phyloP scores from a whole-genome alignment of 2,797 vertebrate genomes.

The Microctenopoma steveboyesi region DNA sequence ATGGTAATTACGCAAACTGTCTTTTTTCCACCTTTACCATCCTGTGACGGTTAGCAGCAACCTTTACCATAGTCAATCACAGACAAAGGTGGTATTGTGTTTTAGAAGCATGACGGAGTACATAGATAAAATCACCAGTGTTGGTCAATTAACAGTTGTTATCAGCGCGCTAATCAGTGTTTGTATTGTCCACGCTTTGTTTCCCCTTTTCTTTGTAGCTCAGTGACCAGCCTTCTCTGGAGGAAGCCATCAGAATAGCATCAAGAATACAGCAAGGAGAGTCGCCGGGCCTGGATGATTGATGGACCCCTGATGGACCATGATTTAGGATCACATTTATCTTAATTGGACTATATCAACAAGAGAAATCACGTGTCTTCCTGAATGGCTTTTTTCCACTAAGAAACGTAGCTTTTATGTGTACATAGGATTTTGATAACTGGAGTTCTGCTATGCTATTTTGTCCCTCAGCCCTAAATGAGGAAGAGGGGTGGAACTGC shows the following conservation, averaged over 20 bases:
- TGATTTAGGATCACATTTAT: constrained; percentile 65
- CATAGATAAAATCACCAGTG: constrained; percentile 4
- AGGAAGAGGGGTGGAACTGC: constrained; percentile 34
- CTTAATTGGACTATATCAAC: constrained; percentile 68
- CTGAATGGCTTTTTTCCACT: constrained; percentile 57
- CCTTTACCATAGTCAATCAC: background rate
- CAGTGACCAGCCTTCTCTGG: constrained; percentile 96
- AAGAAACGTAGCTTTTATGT: constrained; percentile 78
- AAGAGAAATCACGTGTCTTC: constrained; percentile 72
- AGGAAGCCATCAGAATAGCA: constrained; percentile 99
- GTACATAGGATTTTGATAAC: constrained; percentile 87
- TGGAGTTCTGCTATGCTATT: constrained; percentile 79
- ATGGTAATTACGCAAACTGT: constrained; percentile 53
- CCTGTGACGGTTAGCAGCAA: constrained; percentile 31
- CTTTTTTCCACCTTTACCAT: background rate
- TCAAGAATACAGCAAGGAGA: constrained; percentile 99
- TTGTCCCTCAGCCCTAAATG: constrained; percentile 65
- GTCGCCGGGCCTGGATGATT: constrained; percentile 93
- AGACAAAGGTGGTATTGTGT: constrained; percentile 20
- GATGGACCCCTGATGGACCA: constrained; percentile 54
- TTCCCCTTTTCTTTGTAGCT: constrained; percentile 80
- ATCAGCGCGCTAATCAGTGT: constrained; percentile 19
- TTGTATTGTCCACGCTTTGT: constrained; percentile 5
- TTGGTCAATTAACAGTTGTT: constrained; percentile 1
- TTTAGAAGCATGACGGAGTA: constrained; percentile 13